These are phyloP conservation scores for Poecilus cupreus DNA, from an alignment of 2,888 invertebrate species.

Conservation along the genomic window DNA sequence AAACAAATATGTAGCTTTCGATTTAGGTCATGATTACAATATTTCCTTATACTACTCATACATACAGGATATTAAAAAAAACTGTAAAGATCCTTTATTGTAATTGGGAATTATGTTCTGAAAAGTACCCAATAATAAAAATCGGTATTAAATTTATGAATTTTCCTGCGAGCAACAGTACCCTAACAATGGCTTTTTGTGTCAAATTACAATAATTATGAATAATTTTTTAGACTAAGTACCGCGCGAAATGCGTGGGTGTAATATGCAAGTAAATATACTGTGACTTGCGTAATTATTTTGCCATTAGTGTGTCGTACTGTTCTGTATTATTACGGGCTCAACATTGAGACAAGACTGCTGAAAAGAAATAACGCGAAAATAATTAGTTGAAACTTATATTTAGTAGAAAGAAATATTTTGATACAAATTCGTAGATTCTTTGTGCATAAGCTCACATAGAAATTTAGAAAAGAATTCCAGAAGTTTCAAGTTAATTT, in stretches of 20 bases:
- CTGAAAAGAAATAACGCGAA: background rate
- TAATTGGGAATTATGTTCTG: too few relatives aligned
- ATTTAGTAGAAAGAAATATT: background rate
- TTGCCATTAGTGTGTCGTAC: constrained; percentile 10
- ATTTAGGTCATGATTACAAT: too few relatives aligned
- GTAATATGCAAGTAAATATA: constrained; percentile 23
- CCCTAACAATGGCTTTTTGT: background rate
- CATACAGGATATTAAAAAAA: too few relatives aligned
- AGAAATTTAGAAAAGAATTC: too few relatives aligned
- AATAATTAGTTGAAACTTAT: background rate
- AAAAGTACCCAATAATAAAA: too few relatives aligned
- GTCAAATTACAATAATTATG: constrained; percentile 24
- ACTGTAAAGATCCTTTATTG: too few relatives aligned
- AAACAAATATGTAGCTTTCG: too few relatives aligned
- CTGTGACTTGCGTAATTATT: constrained; percentile 25
- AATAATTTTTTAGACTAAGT: background rate
- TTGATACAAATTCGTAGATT: background rate
- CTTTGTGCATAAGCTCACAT: too few relatives aligned
- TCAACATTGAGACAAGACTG: background rate
- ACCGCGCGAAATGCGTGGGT: background rate
- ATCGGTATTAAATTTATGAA: background rate
- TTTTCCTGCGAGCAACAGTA: background rate
- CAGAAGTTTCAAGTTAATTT: background rate
- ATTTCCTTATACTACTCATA: too few relatives aligned
- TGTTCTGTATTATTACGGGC: background rate